Percentiles rank a stretch among this genome's conserved stretches.
These are phyloP conservation scores for Megaceryle maxima DNA, from an alignment of 2,113 vertebrate genomes.

Conservation along the genomic window DNA sequence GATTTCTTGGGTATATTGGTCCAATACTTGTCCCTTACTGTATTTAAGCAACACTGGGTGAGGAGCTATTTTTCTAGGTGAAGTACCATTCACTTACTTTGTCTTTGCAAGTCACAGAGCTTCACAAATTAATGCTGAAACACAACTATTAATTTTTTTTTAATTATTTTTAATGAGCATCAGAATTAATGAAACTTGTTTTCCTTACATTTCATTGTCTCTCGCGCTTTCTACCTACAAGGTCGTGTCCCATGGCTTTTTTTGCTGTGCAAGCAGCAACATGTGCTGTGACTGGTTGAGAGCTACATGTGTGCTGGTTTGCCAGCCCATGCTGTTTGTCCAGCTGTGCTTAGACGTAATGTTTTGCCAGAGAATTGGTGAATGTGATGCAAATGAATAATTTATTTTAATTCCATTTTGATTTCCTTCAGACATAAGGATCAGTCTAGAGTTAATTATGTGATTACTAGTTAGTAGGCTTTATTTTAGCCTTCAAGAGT, in stretches of 20 bases:
- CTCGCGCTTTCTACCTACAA: background rate
- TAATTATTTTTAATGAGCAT: background rate
- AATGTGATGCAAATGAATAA: background rate
- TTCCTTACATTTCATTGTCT: background rate
- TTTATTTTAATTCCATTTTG: background rate
- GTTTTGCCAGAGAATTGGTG: background rate
- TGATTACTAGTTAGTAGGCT: background rate
- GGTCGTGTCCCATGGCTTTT: background rate
- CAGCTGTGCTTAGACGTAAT: background rate
- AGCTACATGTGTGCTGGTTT: background rate
- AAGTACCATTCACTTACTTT: background rate
- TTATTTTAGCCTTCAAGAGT: background rate
- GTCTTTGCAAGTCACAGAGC: background rate
- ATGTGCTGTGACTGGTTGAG: background rate
- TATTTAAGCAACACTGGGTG: background rate
- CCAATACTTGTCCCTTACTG: background rate
- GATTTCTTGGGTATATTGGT: background rate
- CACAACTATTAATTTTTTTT: background rate
- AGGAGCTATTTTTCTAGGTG: background rate
- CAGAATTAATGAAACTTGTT: background rate
- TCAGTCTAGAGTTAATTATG: background rate
- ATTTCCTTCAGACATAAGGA: background rate
- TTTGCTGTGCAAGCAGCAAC: background rate
- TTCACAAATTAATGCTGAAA: background rate
- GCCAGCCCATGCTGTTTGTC: background rate